phyloP scores from a whole-genome alignment of 2,888 invertebrate species.

The Synanthedon formicaeformis region DNA sequence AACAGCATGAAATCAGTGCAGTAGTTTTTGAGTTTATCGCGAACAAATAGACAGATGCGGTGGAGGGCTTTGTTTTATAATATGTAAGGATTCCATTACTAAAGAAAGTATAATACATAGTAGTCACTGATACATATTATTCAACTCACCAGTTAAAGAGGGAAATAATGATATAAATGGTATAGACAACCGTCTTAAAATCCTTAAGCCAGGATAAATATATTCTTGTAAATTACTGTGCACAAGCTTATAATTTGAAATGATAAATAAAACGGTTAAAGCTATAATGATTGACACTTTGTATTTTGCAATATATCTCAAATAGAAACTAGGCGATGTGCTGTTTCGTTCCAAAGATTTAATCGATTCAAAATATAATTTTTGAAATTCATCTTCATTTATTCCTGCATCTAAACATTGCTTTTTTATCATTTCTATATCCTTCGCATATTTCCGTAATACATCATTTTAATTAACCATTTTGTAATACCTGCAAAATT shows the following conservation, averaged over 20 bases:
- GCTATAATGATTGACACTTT: constrained; percentile 20
- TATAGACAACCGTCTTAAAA: constrained; percentile 78
- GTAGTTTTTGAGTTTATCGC: no score
- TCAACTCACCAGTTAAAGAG: constrained; percentile 73
- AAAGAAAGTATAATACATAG: no score
- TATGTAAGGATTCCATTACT: no score
- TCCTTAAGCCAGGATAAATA: constrained; percentile 83
- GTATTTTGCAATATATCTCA: not conserved
- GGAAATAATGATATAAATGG: constrained; percentile 83
- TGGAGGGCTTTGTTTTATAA: no score
- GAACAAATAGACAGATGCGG: no score
- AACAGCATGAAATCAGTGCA: no score
- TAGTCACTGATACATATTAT: no score
- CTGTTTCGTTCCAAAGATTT: constrained; percentile 36
- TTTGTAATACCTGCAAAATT: not conserved
- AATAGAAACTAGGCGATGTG: not conserved
- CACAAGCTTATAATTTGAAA: constrained; percentile 72
- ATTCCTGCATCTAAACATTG: constrained; percentile 72
- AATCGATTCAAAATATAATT: constrained; percentile 63
- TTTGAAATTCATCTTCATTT: constrained; percentile 72
- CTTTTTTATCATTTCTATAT: constrained; percentile 69
- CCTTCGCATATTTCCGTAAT: constrained; percentile 55
- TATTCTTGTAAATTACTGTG: constrained; percentile 81
- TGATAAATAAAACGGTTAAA: constrained; percentile 24
- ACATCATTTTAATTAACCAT: constrained; percentile 24